Evolutionary conservation across 1,140 invertebrate genomes (phyloP).

Genomic region (Conopomorpha cramerella): DNA sequence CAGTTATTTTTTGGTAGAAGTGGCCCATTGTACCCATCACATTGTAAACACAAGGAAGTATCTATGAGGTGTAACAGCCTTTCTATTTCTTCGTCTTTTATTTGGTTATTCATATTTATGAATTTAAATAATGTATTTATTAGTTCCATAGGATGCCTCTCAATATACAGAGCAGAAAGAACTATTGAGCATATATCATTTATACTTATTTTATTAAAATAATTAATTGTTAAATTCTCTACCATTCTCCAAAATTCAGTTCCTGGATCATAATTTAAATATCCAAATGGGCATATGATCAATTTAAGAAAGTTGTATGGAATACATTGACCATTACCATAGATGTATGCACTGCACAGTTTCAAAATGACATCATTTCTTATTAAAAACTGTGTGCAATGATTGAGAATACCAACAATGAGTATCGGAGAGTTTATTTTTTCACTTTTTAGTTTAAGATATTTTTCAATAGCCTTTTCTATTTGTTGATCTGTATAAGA

Average conservation of each 20-base stretch:
- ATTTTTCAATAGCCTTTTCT: slow-evolving; percentile 65
- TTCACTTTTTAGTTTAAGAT: slow-evolving; percentile 60
- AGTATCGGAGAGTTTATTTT: slow-evolving; percentile 61
- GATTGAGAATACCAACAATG: slow-evolving; percentile 66
- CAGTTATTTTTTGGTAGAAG: slow-evolving; percentile 60
- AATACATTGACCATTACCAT: slow-evolving; percentile 54
- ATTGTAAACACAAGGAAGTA: slow-evolving; percentile 68
- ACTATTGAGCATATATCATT: slow-evolving; percentile 66
- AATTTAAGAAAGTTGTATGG: slow-evolving; percentile 61
- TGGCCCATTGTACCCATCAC: slow-evolving; percentile 63
- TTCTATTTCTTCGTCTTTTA: no score
- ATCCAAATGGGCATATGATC: slow-evolving; percentile 67
- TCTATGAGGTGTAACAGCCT: slow-evolving; percentile 63
- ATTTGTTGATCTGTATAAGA: slow-evolving; percentile 61
- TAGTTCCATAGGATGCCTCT: slow-evolving; percentile 69
- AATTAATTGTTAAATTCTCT: slow-evolving; percentile 62
- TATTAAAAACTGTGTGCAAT: slow-evolving; percentile 65
- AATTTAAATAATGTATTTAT: slow-evolving; percentile 66
- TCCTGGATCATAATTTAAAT: slow-evolving; percentile 64
- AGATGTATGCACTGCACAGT: slow-evolving; percentile 63
- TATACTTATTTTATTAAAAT: slow-evolving; percentile 65
- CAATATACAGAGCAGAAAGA: slow-evolving; percentile 68
- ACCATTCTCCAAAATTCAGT: slow-evolving; percentile 66
- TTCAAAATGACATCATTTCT: slow-evolving; percentile 64
- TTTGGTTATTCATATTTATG: no score